A percentile compares a stretch with the other conserved stretches of the same genome.
phyloP scores from a whole-genome alignment of 2,797 vertebrate genomes.

The Muraenolepis orangiensis region DNA sequence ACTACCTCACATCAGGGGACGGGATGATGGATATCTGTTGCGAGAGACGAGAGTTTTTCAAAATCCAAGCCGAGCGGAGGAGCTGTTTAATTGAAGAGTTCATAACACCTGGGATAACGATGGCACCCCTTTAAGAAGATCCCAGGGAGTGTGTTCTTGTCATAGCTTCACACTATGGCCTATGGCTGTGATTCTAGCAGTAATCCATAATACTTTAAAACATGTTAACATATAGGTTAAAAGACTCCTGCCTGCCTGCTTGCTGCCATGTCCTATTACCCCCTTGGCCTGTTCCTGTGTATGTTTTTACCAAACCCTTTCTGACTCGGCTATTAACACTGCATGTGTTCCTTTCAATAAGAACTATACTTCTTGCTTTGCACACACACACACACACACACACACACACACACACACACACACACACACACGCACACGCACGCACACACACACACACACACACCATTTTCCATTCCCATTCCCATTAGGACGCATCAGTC shows the following conservation, averaged over 20 bases:
- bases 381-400: no score
- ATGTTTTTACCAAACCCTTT: constrained; percentile 51
- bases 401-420: no score
- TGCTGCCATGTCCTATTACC: constrained; percentile 23
- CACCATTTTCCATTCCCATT: not conserved
- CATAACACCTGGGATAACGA: constrained; percentile 47
- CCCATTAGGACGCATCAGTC: not conserved
- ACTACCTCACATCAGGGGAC: constrained; percentile 45
- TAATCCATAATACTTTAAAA: constrained; percentile 11
- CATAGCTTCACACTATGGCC: not conserved
- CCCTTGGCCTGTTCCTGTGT: constrained; percentile 45
- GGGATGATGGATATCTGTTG: constrained; percentile 61
- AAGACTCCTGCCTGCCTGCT: not conserved
- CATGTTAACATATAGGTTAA: not conserved
- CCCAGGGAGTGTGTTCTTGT: not conserved
- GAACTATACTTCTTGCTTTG: constrained; percentile 25
- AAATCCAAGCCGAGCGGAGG: not conserved
- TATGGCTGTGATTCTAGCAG: not conserved
- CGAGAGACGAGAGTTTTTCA: constrained; percentile 45
- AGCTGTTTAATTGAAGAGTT: constrained; percentile 50
- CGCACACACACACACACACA: no score
- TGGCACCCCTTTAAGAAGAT: constrained; percentile 7
- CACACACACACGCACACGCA: no score
- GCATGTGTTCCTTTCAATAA: constrained; percentile 51
- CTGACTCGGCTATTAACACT: constrained; percentile 64